Conservation (phyloP, 2,797 vertebrate genomes). For the Erpetoichthys calabaricus region DNA sequence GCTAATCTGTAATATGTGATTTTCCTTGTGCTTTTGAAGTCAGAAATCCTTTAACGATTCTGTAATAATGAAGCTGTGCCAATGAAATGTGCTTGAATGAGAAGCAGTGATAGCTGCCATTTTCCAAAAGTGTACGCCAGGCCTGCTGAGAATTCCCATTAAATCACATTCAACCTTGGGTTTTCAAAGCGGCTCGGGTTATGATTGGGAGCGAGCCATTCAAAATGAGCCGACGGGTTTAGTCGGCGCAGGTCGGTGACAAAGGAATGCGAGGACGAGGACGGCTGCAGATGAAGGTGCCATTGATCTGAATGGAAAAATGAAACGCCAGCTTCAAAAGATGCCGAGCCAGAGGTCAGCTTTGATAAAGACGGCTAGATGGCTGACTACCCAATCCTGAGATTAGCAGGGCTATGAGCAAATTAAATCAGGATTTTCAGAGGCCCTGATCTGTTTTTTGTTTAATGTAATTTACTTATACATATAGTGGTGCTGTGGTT, state of each 20-base stretch:
- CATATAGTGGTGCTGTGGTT: too few species aligned
- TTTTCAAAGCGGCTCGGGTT: background rate
- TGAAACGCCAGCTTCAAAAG: background rate
- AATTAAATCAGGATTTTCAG: too few species aligned
- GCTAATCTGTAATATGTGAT: too few species aligned
- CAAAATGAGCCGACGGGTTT: slow-evolving; percentile 12
- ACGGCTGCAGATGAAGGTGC: background rate
- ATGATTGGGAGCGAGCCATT: slow-evolving; percentile 9
- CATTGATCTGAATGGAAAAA: slow-evolving; percentile 1
- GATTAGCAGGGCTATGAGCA: background rate
- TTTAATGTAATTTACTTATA: too few species aligned
- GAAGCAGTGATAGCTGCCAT: background rate
- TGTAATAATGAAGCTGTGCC: background rate
- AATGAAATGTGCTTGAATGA: slow-evolving; percentile 4
- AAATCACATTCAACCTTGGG: slow-evolving; percentile 24
- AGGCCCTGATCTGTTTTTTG: too few species aligned
- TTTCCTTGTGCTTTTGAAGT: too few species aligned
- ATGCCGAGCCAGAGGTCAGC: background rate
- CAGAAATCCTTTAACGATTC: too few species aligned
- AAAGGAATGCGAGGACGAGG: background rate
- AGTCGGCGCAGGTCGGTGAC: slow-evolving; percentile 4
- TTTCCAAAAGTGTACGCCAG: slow-evolving; percentile 4
- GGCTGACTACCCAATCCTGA: slow-evolving; percentile 4
- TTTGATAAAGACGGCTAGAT: background rate
- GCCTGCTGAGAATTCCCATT: slow-evolving; percentile 22